These are phyloP conservation scores for Agriopis aurantiaria DNA, from an alignment of 2,888 invertebrate species.

Conservation along the genomic window DNA sequence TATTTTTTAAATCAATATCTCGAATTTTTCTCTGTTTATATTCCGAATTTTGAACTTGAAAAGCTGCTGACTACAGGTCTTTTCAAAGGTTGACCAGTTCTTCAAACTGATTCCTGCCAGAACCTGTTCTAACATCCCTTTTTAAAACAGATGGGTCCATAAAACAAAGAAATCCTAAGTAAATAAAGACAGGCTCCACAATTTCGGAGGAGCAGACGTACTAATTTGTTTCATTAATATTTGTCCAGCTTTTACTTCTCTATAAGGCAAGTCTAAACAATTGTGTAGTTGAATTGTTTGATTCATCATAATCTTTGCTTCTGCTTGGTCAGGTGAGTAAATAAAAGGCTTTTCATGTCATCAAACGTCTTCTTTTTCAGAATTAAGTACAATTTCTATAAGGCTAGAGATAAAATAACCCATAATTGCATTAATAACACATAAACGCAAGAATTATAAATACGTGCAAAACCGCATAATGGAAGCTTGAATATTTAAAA, in stretches of 20 bases:
- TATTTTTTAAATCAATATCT: slow-evolving; percentile 41
- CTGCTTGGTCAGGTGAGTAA: slow-evolving; percentile 4
- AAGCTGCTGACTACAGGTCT: slow-evolving; percentile 37
- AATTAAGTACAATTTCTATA: neutral
- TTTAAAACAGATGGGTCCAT: slow-evolving; percentile 48
- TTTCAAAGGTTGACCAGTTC: slow-evolving; percentile 43
- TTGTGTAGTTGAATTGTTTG: slow-evolving; percentile 13
- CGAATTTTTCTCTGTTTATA: neutral
- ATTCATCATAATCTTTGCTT: slow-evolving; percentile 7
- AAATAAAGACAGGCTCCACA: slow-evolving; percentile 47
- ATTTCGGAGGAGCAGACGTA: slow-evolving; percentile 48
- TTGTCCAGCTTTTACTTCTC: slow-evolving; percentile 64
- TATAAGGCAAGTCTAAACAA: slow-evolving; percentile 23
- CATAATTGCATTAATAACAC: slow-evolving; percentile 27
- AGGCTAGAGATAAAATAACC: neutral
- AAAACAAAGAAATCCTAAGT: slow-evolving; percentile 56
- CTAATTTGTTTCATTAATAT: slow-evolving; percentile 71
- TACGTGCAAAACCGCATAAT: slow-evolving; percentile 38
- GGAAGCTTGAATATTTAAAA: slow-evolving; percentile 38
- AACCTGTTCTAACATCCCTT: slow-evolving; percentile 43
- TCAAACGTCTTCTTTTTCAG: neutral
- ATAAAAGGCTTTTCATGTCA: neutral
- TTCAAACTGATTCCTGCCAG: slow-evolving; percentile 42
- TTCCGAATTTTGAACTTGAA: neutral
- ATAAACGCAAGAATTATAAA: slow-evolving; percentile 33